Evolutionary conservation across 2,797 vertebrate genomes (phyloP).

Genomic region (Sebastes taczanowskii): DNA sequence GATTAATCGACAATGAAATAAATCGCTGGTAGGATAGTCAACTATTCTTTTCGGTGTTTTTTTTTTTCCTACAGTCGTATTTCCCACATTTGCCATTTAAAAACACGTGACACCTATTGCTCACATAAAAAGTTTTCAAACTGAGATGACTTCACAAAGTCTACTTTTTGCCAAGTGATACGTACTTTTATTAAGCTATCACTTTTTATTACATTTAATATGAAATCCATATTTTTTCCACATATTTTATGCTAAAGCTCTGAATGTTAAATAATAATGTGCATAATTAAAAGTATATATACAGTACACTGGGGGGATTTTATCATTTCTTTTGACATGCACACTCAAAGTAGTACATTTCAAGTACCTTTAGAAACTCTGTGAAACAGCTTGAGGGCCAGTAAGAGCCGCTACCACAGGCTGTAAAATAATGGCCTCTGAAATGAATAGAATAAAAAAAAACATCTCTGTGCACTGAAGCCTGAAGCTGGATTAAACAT

Average conservation of each 20-base stretch:
- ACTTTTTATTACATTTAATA: neutral
- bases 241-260: neutral
- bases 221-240: neutral
- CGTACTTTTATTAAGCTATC: neutral
- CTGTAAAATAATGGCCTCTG: constrained; percentile 63
- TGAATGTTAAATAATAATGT: neutral
- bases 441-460: constrained; percentile 62
- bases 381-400: constrained; percentile 31
- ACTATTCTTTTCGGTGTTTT: neutral
- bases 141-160: neutral
- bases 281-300: constrained; percentile 9
- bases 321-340: constrained; percentile 4
- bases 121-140: neutral
- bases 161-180: neutral
- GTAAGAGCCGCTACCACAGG: constrained; percentile 30
- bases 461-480: constrained; percentile 51
- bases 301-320: neutral
- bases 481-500: constrained; percentile 59
- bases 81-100: neutral
- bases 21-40: neutral
- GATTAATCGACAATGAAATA: no score
- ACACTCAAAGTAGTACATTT: constrained; percentile 33
- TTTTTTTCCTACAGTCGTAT: neutral
- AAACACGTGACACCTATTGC: neutral
- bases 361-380: constrained; percentile 47